Percentiles rank a stretch among this genome's conserved stretches.
Evolutionary conservation across 35 echinoderm and acorn worm genomes (phyloP).

Genomic region (Patiria miniata): DNA sequence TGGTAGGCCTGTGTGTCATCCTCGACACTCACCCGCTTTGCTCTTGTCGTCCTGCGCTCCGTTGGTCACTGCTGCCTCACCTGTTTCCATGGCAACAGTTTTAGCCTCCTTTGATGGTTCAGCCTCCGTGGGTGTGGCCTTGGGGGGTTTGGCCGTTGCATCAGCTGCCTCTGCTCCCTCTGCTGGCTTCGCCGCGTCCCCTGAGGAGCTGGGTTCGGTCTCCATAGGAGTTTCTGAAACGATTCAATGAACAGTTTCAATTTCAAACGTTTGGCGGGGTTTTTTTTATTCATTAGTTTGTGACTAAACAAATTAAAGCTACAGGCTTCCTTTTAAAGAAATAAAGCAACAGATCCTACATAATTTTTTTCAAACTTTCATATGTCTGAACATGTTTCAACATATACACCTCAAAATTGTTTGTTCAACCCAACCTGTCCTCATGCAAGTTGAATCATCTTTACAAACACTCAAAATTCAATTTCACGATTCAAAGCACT

Average conservation of each 20-base stretch:
- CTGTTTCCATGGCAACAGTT: background rate
- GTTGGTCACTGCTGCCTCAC: background rate
- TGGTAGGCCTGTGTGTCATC: too few species aligned
- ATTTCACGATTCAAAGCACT: too few species aligned
- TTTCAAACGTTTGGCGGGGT: background rate
- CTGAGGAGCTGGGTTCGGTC: background rate
- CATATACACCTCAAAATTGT: too few species aligned
- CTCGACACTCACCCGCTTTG: conserved; percentile 2
- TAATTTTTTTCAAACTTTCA: too few species aligned
- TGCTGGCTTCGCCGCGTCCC: conserved; percentile 1
- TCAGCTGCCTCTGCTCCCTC: background rate
- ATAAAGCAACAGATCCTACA: too few species aligned
- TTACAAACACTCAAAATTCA: too few species aligned
- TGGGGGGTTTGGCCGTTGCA: background rate
- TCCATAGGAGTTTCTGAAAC: background rate
- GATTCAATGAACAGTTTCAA: background rate
- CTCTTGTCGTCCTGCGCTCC: background rate
- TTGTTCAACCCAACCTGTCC: too few species aligned
- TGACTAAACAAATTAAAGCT: too few species aligned
- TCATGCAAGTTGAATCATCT: too few species aligned
- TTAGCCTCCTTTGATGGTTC: conserved; percentile 7
- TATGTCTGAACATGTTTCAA: too few species aligned
- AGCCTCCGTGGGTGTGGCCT: conserved; percentile 56
- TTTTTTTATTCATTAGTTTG: too few species aligned
- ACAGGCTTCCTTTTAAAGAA: too few species aligned